Percentiles rank a stretch among this genome's conserved stretches.
phyloP scores from a whole-genome alignment of 2,888 invertebrate genomes.

The Erebia palarica region DNA sequence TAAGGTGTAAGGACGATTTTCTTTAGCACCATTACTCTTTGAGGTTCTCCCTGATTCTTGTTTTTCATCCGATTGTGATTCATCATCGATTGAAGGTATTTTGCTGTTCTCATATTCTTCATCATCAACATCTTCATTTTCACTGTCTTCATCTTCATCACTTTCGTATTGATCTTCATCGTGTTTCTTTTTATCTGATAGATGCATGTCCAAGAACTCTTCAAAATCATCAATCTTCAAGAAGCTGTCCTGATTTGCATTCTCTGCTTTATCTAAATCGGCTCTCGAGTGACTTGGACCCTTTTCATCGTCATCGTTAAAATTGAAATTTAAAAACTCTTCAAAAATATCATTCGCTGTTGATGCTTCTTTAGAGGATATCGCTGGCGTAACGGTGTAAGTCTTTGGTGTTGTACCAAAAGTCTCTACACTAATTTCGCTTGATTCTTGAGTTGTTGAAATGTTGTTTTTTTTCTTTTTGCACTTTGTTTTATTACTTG shows the following conservation, averaged over 20 bases:
- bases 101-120: constrained; percentile 49
- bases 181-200: constrained; percentile 48
- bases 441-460: constrained; percentile 46
- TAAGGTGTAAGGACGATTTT: constrained; percentile 61
- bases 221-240: constrained; percentile 61
- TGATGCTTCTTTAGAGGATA: constrained; percentile 48
- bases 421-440: constrained; percentile 41
- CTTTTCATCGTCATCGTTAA: constrained; percentile 51
- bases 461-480: constrained; percentile 67
- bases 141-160: constrained; percentile 47
- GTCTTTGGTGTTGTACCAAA: constrained; percentile 34
- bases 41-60: constrained; percentile 44
- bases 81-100: constrained; percentile 42
- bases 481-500: constrained; percentile 72
- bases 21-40: constrained; percentile 48
- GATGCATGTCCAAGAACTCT: constrained; percentile 60
- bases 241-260: constrained; percentile 55
- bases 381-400: constrained; percentile 40
- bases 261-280: constrained; percentile 54
- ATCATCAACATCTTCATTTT: constrained; percentile 41
- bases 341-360: constrained; percentile 59
- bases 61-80: constrained; percentile 48
- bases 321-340: constrained; percentile 62
- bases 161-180: constrained; percentile 45
- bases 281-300: constrained; percentile 41